Percentiles rank a stretch among this genome's conserved stretches.
phyloP scores from a whole-genome alignment of 2,113 vertebrate species.

The Aplodontia rufa region DNA sequence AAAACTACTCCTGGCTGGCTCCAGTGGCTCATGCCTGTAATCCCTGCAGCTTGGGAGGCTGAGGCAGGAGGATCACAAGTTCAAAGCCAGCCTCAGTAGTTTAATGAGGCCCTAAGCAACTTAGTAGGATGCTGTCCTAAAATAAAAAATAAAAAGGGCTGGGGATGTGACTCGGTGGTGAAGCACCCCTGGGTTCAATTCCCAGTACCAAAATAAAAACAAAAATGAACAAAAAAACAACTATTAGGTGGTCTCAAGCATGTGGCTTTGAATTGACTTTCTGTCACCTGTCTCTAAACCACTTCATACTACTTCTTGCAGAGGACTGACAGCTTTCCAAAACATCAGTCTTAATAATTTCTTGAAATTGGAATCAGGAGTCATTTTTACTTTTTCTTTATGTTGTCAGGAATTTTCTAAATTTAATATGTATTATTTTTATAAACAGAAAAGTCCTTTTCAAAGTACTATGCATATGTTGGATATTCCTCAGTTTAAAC shows the following conservation, averaged over 20 bases:
- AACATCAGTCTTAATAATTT: constrained; percentile 30
- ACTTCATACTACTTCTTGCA: not conserved
- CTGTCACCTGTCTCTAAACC: not conserved
- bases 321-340: not conserved
- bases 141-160: too few relatives aligned
- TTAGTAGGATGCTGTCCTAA: too few relatives aligned
- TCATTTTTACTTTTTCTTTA: constrained; percentile 40
- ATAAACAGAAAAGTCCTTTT: not conserved
- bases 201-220: too few relatives aligned
- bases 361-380: not conserved
- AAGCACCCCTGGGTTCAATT: too few relatives aligned
- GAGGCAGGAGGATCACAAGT: too few relatives aligned
- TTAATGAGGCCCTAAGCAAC: too few relatives aligned
- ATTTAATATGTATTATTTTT: constrained; percentile 10
- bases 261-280: constrained; percentile 42
- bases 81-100: too few relatives aligned
- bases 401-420: not conserved
- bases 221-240: too few relatives aligned
- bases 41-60: too few relatives aligned
- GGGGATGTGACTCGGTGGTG: too few relatives aligned
- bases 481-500: not conserved
- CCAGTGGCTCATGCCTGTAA: too few relatives aligned
- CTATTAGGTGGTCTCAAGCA: not conserved
- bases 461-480: not conserved
- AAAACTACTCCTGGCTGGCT: too few relatives aligned